Base-by-base conservation (phyloP, 2,797 vertebrate genomes). In the Morus bassanus region DNA sequence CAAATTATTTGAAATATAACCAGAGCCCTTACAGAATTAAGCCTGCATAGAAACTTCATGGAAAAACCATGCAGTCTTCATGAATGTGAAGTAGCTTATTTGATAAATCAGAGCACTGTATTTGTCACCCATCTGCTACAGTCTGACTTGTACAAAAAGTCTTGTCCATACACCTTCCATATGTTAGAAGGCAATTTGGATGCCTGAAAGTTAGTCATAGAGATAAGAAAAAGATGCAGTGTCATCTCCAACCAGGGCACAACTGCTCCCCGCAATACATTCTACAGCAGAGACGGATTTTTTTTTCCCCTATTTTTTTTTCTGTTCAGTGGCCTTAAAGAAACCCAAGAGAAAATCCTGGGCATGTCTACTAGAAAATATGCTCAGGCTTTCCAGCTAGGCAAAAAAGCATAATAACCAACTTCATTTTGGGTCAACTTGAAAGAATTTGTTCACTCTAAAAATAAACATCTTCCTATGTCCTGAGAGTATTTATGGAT, bases 121-220 rank as follows among this genome's bases (percentile, higher is more conserved):
- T 83, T 89, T 91, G 60, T 91, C 85, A 92, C 61, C 85, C 82
- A 80, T 88, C 81, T 92, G 79, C 68, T 95, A 64, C 78, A 89
- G 68, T 91, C 73, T 88, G 70, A 35, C 51, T 90, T 91, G 59
- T 67, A 69, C 73, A 65, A 65, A 89, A 95, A 91, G 84, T 65
- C 67, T 61, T 86, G n/a, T 76, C 88, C 91, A 48, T 84, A 77
- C 35, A 88, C 76, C 67, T 91, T 91, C 86, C 93, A 79, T 94
- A 91, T 85, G 87, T 84, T 89, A 91, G 35, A 17, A 96, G n/a
- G 35, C 69, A 95, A 56, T 86, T 56, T 80, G 59, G 14, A n/a
- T 85, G 68, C 67, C 90, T 97, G 83, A 86, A 82, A 85, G 35
- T 89, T 91, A 93, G 80, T 93, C 60, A 78, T 1, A 79, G 61